Evolutionary conservation across 2,888 invertebrate genomes (phyloP), one percentile per base, ranked within the genome.

Genomic region (Cremastinae sp.): DNA sequence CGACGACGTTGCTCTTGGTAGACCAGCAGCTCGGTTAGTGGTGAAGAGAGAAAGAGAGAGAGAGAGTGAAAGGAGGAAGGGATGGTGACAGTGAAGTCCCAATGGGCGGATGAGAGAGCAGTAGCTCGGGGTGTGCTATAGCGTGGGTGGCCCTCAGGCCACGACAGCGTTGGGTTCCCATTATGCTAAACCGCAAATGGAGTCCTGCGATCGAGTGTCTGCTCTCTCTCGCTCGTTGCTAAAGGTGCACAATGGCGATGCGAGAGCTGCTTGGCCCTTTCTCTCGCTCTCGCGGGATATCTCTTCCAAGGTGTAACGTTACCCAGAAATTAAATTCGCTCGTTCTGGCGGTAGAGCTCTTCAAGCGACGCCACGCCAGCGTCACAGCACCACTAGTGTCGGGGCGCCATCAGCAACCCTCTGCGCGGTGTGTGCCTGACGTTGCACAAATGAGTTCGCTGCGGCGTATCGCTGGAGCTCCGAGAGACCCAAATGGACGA

Each of bases 141-240:
- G 70, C 45, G 71, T 69, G 75, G 78, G 77, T 79, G 75, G 85
- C 86, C 83, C 84, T 81, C 81, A 81, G 84, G 86, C 86, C 80
- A 70, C 56, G 64, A 78, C 53, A 75, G 87, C 86, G 87, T 89
- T 88, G 85, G 86, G 87, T 89, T 89, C 87, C 88, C 89, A 89
- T 89, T 89, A 89, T 89, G 89, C 88, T 88, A 89, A 89, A 89
- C 89, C 89, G 88, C 88, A 89, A 89, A 89, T 89, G 89, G 89
- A 89, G 89, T 89, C 89, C 87, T 86, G 87, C 89, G 88, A 89
- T 89, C 89, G 88, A 88, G 88, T 89, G 87, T 89, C 89, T 88
- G 84, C 84, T 82, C 79, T 81, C 81, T 69, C 73, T 76, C 54
- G 54, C 80, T 81, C 79, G 70, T 74, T 81, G 81, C 81, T 81